phyloP scores from a whole-genome alignment of 2,888 invertebrate species.

The Rapana venosa region DNA sequence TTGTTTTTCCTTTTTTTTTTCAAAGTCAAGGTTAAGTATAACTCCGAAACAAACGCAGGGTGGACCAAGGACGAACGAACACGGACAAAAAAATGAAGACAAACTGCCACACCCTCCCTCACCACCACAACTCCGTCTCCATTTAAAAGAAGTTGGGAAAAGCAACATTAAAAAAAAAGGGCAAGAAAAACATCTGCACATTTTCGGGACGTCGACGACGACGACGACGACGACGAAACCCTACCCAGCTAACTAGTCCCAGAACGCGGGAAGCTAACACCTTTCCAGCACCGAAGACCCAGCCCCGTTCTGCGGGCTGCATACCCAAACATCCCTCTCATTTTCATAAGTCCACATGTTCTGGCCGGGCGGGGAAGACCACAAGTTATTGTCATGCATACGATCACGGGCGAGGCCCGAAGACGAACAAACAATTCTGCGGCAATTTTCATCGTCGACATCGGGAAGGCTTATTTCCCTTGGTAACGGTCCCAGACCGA shows the following conservation, averaged over 20 bases:
- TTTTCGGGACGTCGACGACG: slow-evolving; percentile 9
- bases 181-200: neutral
- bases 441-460: slow-evolving; percentile 3
- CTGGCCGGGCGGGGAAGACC: neutral
- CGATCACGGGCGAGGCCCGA: slow-evolving; percentile 1
- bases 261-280: neutral
- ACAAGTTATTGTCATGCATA: slow-evolving; percentile 35
- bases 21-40: neutral
- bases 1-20: neutral
- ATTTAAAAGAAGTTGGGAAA: too few species aligned
- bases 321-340: neutral
- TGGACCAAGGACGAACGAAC: neutral
- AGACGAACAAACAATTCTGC: slow-evolving; percentile 38
- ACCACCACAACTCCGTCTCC: too few species aligned
- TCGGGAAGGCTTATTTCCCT: slow-evolving; percentile 28
- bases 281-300: neutral
- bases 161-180: neutral
- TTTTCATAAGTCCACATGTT: slow-evolving; percentile 25
- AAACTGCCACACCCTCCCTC: too few species aligned
- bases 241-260: neutral
- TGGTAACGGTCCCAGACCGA: neutral
- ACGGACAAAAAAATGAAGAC: neutral
- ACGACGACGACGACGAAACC: slow-evolving; percentile 18
- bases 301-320: neutral
- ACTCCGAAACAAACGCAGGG: too few species aligned